Percentiles rank a stretch among this genome's conserved stretches.
These are phyloP conservation scores for Stylophora pistillata DNA, from an alignment of 64 coral and sea anemone species.

Conservation along the genomic window DNA sequence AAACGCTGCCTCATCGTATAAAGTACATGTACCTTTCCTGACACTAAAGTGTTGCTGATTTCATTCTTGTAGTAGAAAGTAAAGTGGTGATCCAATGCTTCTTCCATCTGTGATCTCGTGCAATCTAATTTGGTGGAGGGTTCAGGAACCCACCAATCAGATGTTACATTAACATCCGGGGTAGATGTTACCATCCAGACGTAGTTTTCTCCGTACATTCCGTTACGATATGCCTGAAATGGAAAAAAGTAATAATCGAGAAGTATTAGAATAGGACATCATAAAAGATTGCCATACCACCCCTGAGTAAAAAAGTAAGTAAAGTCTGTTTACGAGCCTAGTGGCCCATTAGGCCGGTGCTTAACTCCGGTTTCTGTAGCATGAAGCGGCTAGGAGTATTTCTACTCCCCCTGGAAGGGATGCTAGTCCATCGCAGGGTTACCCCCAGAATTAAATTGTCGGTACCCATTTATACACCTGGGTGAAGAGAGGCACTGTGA, in stretches of 20 bases:
- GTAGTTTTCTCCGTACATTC: constrained; percentile 24
- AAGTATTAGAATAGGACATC: too few relatives aligned
- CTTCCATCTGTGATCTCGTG: constrained; percentile 24
- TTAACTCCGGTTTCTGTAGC: too few relatives aligned
- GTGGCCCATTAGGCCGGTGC: too few relatives aligned
- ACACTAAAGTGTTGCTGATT: constrained; percentile 22
- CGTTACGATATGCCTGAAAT: constrained; percentile 36
- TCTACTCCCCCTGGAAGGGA: too few relatives aligned
- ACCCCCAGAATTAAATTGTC: too few relatives aligned
- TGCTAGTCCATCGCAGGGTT: too few relatives aligned
- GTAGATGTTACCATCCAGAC: constrained; percentile 34
- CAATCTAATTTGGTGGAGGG: background rate
- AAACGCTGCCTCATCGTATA: background rate
- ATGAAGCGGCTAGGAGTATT: too few relatives aligned
- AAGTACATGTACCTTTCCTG: constrained; percentile 22
- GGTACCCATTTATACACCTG: too few relatives aligned
- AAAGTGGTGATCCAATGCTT: constrained; percentile 29
- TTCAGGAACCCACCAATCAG: constrained; percentile 44
- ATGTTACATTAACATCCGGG: constrained; percentile 26
- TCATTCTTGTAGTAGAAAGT: constrained; percentile 43
- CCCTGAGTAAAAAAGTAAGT: too few relatives aligned
- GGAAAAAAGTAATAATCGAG: background rate
- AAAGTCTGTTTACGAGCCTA: too few relatives aligned
- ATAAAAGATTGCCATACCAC: too few relatives aligned
- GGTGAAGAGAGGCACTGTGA: too few relatives aligned